Evolutionary conservation across 2,113 vertebrate species (phyloP).

Genomic region (Perognathus longimembris): DNA sequence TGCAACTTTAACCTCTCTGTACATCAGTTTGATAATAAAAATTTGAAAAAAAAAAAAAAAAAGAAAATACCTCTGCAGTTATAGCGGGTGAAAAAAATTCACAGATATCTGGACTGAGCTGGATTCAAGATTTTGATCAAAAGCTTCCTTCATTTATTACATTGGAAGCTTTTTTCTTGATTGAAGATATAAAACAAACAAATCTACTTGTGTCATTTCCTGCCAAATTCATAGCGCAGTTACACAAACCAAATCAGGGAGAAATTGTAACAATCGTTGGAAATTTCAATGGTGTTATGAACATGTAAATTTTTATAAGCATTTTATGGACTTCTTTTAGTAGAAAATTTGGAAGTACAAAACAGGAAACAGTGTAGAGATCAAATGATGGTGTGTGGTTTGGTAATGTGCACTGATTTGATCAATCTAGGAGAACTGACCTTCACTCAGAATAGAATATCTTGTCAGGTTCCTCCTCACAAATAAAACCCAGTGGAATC

Average conservation of each 20-base stretch:
- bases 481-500: not conserved
- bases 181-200: not conserved
- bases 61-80: not conserved
- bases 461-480: slow-evolving; percentile 1
- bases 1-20: too few relatives aligned
- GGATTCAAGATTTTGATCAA: not conserved
- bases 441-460: slow-evolving; percentile 4
- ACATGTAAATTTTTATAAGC: slow-evolving; percentile 43
- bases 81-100: not conserved
- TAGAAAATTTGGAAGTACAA: slow-evolving; percentile 42
- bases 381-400: slow-evolving; percentile 7
- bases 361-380: not conserved
- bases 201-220: not conserved
- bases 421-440: slow-evolving; percentile 1
- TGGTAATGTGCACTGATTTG: not conserved
- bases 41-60: too few relatives aligned
- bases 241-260: slow-evolving; percentile 8
- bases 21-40: too few relatives aligned
- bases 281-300: not conserved
- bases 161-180: not conserved
- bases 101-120: not conserved
- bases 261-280: not conserved
- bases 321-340: not conserved
- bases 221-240: not conserved
- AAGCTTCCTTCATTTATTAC: not conserved